A percentile compares a stretch with the other conserved stretches of the same genome.
phyloP scores from a whole-genome alignment of 2,797 vertebrate genomes.

The Centroberyx gerrardi region DNA sequence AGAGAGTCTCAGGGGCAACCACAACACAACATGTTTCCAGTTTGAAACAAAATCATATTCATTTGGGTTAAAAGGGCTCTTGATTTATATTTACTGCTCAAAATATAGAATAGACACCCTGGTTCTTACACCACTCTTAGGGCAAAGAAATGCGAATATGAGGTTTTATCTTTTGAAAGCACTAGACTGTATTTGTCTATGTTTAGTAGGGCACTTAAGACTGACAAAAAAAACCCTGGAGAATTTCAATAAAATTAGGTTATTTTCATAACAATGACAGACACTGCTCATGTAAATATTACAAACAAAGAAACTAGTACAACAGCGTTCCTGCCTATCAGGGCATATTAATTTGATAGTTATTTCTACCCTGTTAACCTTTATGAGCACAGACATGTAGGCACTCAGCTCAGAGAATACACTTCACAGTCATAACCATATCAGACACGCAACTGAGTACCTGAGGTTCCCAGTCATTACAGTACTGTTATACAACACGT shows the following conservation, averaged over 20 bases:
- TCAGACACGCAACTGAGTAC: conserved; percentile 4
- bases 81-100: too few species aligned
- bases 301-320: not conserved
- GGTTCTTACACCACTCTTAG: too few species aligned
- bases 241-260: not conserved
- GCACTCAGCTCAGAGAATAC: not conserved
- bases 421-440: conserved; percentile 1
- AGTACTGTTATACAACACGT: conserved; percentile 19
- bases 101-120: too few species aligned
- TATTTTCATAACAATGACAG: not conserved
- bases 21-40: too few species aligned
- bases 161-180: not conserved
- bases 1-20: not conserved
- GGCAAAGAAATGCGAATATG: too few species aligned
- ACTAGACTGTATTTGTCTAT: not conserved
- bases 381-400: conserved; percentile 8
- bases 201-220: not conserved
- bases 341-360: not conserved
- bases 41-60: too few species aligned
- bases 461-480: conserved; percentile 1
- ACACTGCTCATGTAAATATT: not conserved
- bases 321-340: not conserved
- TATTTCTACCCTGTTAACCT: not conserved
- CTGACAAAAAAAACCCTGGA: not conserved
- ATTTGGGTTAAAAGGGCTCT: too few species aligned